phyloP scores from a whole-genome alignment of 2,113 vertebrate species.

The Synchiropus splendidus region DNA sequence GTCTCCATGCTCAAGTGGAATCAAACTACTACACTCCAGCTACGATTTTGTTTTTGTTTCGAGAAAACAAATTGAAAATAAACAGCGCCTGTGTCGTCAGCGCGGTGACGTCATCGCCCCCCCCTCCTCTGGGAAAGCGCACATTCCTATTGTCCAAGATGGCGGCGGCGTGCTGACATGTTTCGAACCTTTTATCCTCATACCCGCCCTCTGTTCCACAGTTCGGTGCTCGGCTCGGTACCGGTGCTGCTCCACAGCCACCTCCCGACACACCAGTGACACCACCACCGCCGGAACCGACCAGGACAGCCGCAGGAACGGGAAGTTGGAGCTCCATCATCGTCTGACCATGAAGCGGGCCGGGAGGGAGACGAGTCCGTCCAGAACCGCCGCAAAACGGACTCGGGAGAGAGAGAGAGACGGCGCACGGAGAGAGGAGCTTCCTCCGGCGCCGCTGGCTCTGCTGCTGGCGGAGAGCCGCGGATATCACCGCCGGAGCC shows the following conservation, averaged over 20 bases:
- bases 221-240: not conserved
- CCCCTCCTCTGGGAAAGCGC: conserved; percentile 48
- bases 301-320: conserved; percentile 31
- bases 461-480: conserved; percentile 61
- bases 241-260: conserved; percentile 2
- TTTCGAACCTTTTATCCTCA: conserved; percentile 41
- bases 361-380: conserved; percentile 79
- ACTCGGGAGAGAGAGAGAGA: conserved; percentile 74
- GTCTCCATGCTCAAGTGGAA: too few species aligned
- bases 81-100: too few species aligned
- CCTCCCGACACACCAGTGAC: conserved; percentile 1
- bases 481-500: conserved; percentile 68
- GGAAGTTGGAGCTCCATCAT: conserved; percentile 57
- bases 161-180: conserved; percentile 72
- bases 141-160: conserved; percentile 96
- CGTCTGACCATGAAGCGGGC: conserved; percentile 78
- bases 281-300: conserved; percentile 9
- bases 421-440: conserved; percentile 62
- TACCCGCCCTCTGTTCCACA: conserved; percentile 6
- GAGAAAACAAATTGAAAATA: too few species aligned
- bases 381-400: conserved; percentile 71
- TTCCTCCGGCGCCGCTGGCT: conserved; percentile 62
- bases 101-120: conserved; percentile 34
- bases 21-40: too few species aligned
- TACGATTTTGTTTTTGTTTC: too few species aligned